Evolutionary conservation across 2,797 vertebrate genomes (phyloP).

Genomic region (Amblyraja radiata): DNA sequence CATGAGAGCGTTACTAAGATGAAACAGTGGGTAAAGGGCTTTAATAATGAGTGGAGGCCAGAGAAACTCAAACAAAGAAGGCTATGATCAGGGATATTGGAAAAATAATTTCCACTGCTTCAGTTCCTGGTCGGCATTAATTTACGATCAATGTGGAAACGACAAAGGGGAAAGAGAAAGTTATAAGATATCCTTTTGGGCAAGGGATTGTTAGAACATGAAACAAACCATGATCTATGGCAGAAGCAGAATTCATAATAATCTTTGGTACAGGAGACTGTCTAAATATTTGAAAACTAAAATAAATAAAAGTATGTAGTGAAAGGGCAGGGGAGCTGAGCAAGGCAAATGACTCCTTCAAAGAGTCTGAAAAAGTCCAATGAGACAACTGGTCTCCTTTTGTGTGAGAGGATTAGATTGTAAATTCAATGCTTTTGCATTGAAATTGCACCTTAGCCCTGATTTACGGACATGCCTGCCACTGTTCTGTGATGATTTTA

Average conservation of each 20-base stretch:
- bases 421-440: background rate
- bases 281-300: background rate
- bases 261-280: background rate
- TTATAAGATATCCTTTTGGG: background rate
- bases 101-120: background rate
- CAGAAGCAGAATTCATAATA: background rate
- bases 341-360: background rate
- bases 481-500: background rate
- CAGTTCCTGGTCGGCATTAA: background rate
- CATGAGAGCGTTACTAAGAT: background rate
- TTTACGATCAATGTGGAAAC: background rate
- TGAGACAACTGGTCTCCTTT: background rate
- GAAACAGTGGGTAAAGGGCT: background rate
- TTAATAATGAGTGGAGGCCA: background rate
- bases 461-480: background rate
- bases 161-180: background rate
- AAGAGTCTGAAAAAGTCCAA: background rate
- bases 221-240: background rate
- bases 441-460: background rate
- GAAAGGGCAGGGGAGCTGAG: background rate
- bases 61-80: background rate
- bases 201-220: background rate
- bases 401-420: background rate
- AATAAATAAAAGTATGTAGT: background rate
- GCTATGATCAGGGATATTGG: too few species aligned